Percentiles rank a stretch among this genome's conserved stretches.
Conservation (phyloP, 1,140 invertebrate genomes). For the Drosophila parabipectinata region DNA sequence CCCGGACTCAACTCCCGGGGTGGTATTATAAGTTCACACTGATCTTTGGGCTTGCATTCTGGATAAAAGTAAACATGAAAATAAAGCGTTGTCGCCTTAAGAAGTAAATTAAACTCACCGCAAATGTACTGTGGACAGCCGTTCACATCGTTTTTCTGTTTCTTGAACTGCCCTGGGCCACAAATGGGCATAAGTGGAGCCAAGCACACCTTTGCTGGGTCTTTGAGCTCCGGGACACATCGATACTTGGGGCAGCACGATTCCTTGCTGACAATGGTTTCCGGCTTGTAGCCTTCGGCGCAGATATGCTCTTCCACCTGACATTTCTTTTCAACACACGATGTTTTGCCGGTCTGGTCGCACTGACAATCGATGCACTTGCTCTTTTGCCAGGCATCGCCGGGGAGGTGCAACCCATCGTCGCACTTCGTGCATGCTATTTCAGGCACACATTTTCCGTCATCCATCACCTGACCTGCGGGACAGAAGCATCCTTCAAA, state of each 20-base stretch:
- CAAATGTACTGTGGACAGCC: slow-evolving; percentile 89
- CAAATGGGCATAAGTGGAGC: slow-evolving; percentile 88
- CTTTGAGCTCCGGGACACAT: slow-evolving; percentile 86
- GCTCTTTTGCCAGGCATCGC: slow-evolving; percentile 86
- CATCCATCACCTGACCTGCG: slow-evolving; percentile 86
- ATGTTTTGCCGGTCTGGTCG: slow-evolving; percentile 84
- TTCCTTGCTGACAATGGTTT: slow-evolving; percentile 85
- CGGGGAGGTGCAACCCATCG: slow-evolving; percentile 84
- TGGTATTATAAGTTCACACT: slow-evolving; percentile 86
- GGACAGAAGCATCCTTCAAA: slow-evolving; percentile 94
- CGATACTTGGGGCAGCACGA: slow-evolving; percentile 89
- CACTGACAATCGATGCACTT: slow-evolving; percentile 92
- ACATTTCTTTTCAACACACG: slow-evolving; percentile 87
- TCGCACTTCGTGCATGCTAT: slow-evolving; percentile 75
- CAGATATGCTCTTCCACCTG: slow-evolving; percentile 86
- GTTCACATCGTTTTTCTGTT: slow-evolving; percentile 86
- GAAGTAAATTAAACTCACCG: slow-evolving; percentile 84
- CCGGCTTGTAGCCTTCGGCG: slow-evolving; percentile 85
- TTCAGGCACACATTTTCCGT: slow-evolving; percentile 82
- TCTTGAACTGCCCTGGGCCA: slow-evolving; percentile 88
- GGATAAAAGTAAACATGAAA: not conserved
- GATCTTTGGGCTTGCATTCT: slow-evolving; percentile 89
- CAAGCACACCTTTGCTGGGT: slow-evolving; percentile 85
- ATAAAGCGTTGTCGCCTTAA: not conserved
- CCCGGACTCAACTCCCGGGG: slow-evolving; percentile 86